These are phyloP conservation scores for Molanna angustata DNA, from an alignment of 2,888 invertebrate genomes.

Conservation along the genomic window DNA sequence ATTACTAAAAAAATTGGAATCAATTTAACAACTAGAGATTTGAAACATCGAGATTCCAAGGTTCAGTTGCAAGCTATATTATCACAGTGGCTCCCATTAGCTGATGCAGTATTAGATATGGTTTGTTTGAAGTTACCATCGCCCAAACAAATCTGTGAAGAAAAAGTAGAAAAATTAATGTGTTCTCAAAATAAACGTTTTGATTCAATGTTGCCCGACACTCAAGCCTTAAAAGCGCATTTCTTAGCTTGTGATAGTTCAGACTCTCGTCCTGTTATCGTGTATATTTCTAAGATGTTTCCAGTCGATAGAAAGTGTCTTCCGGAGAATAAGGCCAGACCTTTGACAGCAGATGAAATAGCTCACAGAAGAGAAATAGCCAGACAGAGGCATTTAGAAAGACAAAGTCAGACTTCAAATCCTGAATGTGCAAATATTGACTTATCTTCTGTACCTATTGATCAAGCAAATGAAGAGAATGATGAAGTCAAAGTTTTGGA, in stretches of 20 bases:
- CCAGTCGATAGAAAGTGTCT: constrained; percentile 70
- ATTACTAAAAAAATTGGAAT: constrained; percentile 77
- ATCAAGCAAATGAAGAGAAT: constrained; percentile 35
- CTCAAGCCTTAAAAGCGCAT: constrained; percentile 66
- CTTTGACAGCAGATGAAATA: constrained; percentile 74
- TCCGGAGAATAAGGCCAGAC: constrained; percentile 77
- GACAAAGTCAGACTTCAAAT: constrained; percentile 38
- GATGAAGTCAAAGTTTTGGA: constrained; percentile 34
- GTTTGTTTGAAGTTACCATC: constrained; percentile 79
- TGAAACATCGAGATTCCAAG: constrained; percentile 74
- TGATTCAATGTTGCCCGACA: constrained; percentile 64
- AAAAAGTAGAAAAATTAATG: constrained; percentile 81
- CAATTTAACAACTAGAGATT: constrained; percentile 70
- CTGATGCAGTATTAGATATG: constrained; percentile 77
- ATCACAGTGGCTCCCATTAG: constrained; percentile 88
- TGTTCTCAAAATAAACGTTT: constrained; percentile 69
- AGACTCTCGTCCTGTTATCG: constrained; percentile 64
- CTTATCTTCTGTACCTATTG: constrained; percentile 35
- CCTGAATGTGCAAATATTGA: constrained; percentile 24
- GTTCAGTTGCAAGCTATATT: constrained; percentile 78
- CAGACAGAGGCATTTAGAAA: constrained; percentile 62
- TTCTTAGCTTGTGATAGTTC: constrained; percentile 67
- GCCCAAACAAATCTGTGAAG: constrained; percentile 70
- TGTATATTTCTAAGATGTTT: constrained; percentile 89
- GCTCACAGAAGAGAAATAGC: constrained; percentile 64